Evolutionary conservation across 1,140 invertebrate genomes (phyloP).

Genomic region (Physella acuta): DNA sequence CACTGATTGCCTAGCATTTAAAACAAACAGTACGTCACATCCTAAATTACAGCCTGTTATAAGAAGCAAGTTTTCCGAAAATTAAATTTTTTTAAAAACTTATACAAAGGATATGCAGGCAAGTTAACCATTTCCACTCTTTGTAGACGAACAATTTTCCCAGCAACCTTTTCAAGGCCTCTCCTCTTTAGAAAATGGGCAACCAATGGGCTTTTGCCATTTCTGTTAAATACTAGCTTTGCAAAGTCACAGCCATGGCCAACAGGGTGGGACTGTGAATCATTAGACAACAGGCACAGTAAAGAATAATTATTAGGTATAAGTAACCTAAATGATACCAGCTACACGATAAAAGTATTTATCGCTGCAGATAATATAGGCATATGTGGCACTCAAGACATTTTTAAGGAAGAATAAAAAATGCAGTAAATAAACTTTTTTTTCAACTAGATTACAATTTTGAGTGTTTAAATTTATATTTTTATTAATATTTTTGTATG

Average conservation of each 20-base stretch:
- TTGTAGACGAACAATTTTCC: conserved; percentile 36
- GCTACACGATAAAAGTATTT: not conserved
- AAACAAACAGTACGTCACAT: too few relatives aligned
- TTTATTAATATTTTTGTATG: not conserved
- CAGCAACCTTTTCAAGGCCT: conserved; percentile 37
- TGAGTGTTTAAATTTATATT: not conserved
- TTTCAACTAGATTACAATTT: not conserved
- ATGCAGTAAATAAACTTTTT: not conserved
- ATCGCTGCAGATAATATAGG: not conserved
- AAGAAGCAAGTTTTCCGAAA: too few relatives aligned
- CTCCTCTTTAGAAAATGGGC: conserved; percentile 46
- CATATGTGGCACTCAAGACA: not conserved
- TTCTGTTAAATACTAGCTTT: conserved; percentile 39
- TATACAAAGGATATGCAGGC: conserved; percentile 51
- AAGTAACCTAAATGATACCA: not conserved
- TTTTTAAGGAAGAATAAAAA: not conserved
- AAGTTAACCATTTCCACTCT: conserved; percentile 47
- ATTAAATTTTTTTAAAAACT: not conserved
- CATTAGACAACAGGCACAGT: too few relatives aligned
- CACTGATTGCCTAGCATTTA: too few relatives aligned
- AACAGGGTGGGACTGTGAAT: conserved; percentile 52
- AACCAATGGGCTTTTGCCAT: conserved; percentile 49
- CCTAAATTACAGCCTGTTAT: too few relatives aligned
- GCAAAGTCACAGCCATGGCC: conserved; percentile 48
- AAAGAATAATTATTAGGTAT: conserved; percentile 8